Evolutionary conservation across 2,797 vertebrate species (phyloP), one percentile per base, ranked within the genome.

Genomic region (Sciurus vulgaris): DNA sequence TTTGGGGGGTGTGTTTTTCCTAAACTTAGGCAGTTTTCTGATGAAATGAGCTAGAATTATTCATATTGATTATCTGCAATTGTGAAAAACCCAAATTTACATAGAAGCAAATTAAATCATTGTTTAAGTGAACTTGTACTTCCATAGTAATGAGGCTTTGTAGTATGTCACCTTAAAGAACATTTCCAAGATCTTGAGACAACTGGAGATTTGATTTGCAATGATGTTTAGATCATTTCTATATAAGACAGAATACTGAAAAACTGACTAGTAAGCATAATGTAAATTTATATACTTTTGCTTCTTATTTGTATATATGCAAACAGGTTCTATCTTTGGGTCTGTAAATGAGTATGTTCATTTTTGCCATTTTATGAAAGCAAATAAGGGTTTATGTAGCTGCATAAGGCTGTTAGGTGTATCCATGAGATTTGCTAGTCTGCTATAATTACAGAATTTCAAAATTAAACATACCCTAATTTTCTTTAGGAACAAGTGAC

Each of bases 61-160:
- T 86, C 41, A 59, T 88, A 67, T 51, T 84, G 44, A 95, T 79
- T 90, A 22, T 88, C 74, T 81, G 84, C 90, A 30, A 91, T 85
- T 94, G 63, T 79, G 35, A 67, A 87, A 95, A 81, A 87, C 22
- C 33, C 65, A 86, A 81, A 86, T 86, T 88, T 89, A 91, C 82
- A 15, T 82, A 86, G 70, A 95, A 92, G 24, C 15, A 94, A 89
- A 93, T 44, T 56, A 70, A 94, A 72, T 86, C 47, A 77, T 2
- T 91, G 38, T 91, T 93, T 69, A 93, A 49, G 79, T 4, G 4
- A 94, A 93, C 51, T 76, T 82, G 30, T 59, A 77, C 56, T 89
- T 89, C 44, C 69, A 92, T 49, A 83, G 28, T 61, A 47, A 73
- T 77, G 81, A 73, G 41, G 18, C 73, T 82, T 84, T 91, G 0